Evolutionary conservation across 35 echinoderm and acorn worm genomes (phyloP).

Genomic region (Acanthaster planci): DNA sequence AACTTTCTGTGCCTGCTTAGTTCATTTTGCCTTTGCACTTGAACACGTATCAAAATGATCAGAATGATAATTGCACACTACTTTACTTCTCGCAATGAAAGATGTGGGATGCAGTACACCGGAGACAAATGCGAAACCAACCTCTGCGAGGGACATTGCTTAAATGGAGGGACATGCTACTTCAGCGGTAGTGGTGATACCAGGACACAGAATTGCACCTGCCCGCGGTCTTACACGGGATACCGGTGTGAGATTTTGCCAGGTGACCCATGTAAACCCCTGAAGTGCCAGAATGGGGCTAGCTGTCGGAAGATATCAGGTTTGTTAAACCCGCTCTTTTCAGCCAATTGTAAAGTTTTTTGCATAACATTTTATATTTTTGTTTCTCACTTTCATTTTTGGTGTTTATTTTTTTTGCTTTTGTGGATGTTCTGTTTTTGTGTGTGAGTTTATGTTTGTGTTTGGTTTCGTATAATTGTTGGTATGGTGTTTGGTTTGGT

Average conservation of each 20-base stretch:
- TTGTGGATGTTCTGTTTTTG: no score
- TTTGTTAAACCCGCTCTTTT: neutral
- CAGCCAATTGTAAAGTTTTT: no score
- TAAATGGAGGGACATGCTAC: slow-evolving; percentile 40
- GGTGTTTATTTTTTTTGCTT: no score
- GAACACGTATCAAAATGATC: no score
- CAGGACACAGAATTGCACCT: neutral
- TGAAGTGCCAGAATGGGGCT: neutral
- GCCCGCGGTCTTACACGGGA: slow-evolving; percentile 1
- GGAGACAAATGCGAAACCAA: slow-evolving; percentile 32
- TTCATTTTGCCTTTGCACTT: no score
- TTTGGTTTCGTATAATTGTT: no score
- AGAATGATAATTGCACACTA: no score
- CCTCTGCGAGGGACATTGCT: slow-evolving; percentile 8
- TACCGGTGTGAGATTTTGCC: neutral
- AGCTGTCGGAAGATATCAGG: neutral
- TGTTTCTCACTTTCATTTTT: no score
- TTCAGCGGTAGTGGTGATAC: neutral
- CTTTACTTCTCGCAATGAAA: neutral
- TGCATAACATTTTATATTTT: no score
- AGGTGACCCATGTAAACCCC: neutral
- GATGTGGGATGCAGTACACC: slow-evolving; percentile 7
- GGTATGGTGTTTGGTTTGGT: no score
- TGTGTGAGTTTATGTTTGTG: no score
- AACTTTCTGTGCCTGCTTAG: no score